Conservation (phyloP, 2,113 vertebrate genomes). For the Turnix velox region DNA sequence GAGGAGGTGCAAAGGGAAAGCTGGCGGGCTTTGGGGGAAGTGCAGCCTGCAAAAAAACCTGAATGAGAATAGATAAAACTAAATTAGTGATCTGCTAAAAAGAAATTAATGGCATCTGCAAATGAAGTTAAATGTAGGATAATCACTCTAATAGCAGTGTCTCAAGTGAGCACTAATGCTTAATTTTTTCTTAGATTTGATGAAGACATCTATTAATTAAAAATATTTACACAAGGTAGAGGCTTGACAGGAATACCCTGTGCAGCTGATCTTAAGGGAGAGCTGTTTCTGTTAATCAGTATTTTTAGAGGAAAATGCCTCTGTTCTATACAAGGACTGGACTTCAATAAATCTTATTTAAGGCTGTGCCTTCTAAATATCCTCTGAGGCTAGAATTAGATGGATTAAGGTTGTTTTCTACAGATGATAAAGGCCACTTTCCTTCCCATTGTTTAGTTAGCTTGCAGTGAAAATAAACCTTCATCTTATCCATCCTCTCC, state of each 20-base stretch:
- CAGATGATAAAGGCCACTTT: not conserved
- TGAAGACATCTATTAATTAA: conserved; percentile 73
- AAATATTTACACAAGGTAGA: conserved; percentile 66
- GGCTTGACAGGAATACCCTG: conserved; percentile 22
- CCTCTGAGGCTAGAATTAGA: not conserved
- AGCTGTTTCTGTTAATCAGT: conserved; percentile 35
- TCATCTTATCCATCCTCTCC: not conserved
- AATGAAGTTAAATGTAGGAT: conserved; percentile 68
- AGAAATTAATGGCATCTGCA: conserved; percentile 64
- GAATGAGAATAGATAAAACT: conserved; percentile 47
- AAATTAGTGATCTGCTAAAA: conserved; percentile 71
- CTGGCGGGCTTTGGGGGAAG: conserved; percentile 12
- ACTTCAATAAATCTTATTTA: conserved; percentile 22
- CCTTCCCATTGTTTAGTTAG: not conserved
- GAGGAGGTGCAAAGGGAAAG: conserved; percentile 43
- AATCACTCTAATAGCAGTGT: conserved; percentile 64
- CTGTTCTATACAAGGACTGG: not conserved
- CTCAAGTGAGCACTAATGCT: conserved; percentile 57
- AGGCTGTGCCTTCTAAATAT: not conserved
- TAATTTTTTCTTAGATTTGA: conserved; percentile 62
- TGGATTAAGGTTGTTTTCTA: not conserved
- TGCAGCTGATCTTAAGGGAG: conserved; percentile 25
- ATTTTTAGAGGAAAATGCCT: conserved; percentile 24
- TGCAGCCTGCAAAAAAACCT: conserved; percentile 9
- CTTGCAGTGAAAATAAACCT: not conserved